A percentile compares a stretch with the other conserved stretches of the same genome.
Conservation (phyloP, 2,113 vertebrate species). For the Lanius collurio region DNA sequence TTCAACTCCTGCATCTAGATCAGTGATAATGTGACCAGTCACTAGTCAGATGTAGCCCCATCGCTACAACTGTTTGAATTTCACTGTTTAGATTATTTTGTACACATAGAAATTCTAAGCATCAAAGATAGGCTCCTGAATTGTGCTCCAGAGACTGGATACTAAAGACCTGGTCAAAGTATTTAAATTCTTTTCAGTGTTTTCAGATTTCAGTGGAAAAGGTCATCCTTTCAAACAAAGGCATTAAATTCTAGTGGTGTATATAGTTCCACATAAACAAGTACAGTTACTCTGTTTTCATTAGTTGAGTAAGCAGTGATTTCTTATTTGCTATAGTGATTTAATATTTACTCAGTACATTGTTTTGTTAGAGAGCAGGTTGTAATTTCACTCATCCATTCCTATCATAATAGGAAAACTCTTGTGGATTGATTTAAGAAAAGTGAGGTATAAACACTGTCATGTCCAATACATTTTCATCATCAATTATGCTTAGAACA, state of each 20-base stretch:
- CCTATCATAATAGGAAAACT: background rate
- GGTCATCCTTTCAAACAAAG: background rate
- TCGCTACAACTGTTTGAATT: background rate
- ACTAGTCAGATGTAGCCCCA: background rate
- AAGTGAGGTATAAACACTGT: background rate
- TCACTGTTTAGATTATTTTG: background rate
- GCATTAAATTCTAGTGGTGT: background rate
- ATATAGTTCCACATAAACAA: background rate
- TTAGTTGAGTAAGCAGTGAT: background rate
- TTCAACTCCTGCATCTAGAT: background rate
- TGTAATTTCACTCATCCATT: constrained; percentile 7
- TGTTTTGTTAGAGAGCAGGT: background rate
- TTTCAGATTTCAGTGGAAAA: background rate
- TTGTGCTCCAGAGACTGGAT: background rate
- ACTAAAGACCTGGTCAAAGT: background rate
- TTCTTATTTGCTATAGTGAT: background rate
- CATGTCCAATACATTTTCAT: background rate
- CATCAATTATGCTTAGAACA: background rate
- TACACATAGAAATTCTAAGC: background rate
- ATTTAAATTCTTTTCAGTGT: background rate
- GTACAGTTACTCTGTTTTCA: background rate
- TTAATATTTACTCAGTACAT: constrained; percentile 17
- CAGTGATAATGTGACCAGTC: background rate
- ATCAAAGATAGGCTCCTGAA: background rate
- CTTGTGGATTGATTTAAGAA: background rate